Base-by-base conservation (phyloP, 2,113 vertebrate genomes). In the Desmodus rotundus region DNA sequence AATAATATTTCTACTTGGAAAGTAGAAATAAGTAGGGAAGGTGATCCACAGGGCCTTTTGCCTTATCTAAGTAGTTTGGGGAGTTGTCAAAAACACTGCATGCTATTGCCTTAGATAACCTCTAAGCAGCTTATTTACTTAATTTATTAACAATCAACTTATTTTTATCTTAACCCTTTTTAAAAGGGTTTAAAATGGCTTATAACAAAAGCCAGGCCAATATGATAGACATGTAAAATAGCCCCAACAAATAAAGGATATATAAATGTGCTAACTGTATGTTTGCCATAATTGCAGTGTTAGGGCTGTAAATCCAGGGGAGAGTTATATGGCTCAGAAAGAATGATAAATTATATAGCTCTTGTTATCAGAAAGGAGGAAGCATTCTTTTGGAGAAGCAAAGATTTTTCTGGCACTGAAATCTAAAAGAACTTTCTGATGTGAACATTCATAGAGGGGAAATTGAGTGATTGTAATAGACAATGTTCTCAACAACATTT, bases 321-420 rank as follows among this genome's bases (percentile, higher is more conserved):
- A 63, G 82, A 68, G 31, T 41, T 83, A 20, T 20, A 91, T 0
- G 12, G 54, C 80, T 95, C 86, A 86, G 31, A 95, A 96, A 96
- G 41, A 68, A 81, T 24, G 47, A 68, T 26, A 82, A 45, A 50
- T 78, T 68, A 81, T 65, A 70, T 4, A 74, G 63, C 11, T 97
- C 93, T 70, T 91, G 54, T 77, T 93, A 89, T 89, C 87, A 94
- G 56, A 96, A 92, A 58, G 31, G 47, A 93, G 70, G 63, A 96
- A 95, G 47, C 50, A 56, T 41, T 74, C 47, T 93, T 88, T 36
- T 89, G 67, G 72, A 93, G 68, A 95, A 94, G 56, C 54, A 83
- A 88, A 78, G 47, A 70, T 96, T 96, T 83, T 95, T 89, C 87
- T 94, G 92, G 92, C 83, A 89, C 87, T 84, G 61, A 95, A 96